Evolutionary conservation across 2,888 invertebrate genomes (phyloP).

Genomic region (Folsomia candida): DNA sequence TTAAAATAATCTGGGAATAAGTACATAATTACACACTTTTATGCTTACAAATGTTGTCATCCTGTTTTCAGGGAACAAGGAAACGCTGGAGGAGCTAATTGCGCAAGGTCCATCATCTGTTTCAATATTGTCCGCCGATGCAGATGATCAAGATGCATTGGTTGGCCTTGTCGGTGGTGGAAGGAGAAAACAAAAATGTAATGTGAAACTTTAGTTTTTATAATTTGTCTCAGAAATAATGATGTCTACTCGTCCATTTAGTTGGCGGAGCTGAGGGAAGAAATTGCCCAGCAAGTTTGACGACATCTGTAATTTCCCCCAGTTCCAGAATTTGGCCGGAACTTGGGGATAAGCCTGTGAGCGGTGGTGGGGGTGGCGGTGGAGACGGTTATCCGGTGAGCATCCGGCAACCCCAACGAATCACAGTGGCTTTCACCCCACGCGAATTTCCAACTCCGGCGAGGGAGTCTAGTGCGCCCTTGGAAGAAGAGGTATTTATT

Average conservation of each 20-base stretch:
- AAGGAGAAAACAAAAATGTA: too few species aligned
- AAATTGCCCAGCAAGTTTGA: not conserved
- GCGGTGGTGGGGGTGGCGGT: not conserved
- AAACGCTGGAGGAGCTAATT: not conserved
- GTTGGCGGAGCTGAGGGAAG: not conserved
- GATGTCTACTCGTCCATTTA: not conserved
- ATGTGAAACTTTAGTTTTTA: too few species aligned
- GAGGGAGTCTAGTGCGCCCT: constrained; percentile 67
- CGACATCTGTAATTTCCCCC: not conserved
- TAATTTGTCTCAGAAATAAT: not conserved
- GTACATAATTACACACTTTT: too few species aligned
- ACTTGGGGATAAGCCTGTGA: too few species aligned
- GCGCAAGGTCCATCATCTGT: not conserved
- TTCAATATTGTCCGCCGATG: not conserved
- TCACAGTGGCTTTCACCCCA: constrained; percentile 70
- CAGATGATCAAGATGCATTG: not conserved
- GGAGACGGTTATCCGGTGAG: constrained; percentile 55
- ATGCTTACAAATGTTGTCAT: too few species aligned
- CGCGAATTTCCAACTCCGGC: constrained; percentile 78
- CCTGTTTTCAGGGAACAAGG: not conserved
- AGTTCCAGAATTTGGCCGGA: not conserved
- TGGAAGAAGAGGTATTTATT: constrained; percentile 66
- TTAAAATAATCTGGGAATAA: not conserved
- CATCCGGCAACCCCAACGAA: constrained; percentile 61
- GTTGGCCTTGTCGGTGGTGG: too few species aligned